phyloP scores from a whole-genome alignment of 1,140 invertebrate species.

The Dinothrombium tinctorium region DNA sequence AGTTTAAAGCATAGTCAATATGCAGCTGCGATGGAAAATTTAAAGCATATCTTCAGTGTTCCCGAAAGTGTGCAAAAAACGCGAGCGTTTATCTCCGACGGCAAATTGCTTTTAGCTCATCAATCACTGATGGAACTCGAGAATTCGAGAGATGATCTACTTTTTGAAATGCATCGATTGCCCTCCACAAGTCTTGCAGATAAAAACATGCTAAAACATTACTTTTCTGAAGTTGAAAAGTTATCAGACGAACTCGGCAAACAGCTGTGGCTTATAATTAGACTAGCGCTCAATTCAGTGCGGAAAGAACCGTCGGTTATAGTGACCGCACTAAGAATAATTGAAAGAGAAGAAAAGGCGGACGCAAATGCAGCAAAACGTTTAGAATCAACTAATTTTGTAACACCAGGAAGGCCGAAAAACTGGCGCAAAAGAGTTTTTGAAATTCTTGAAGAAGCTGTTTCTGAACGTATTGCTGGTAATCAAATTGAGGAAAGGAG shows the following conservation, averaged over 20 bases:
- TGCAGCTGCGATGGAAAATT: slow-evolving; percentile 86
- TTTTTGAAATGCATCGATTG: slow-evolving; percentile 81
- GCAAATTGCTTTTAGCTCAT: slow-evolving; percentile 80
- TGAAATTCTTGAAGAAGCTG: slow-evolving; percentile 55
- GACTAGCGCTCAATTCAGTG: slow-evolving; percentile 73
- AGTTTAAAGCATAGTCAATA: slow-evolving; percentile 73
- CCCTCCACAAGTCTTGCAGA: slow-evolving; percentile 72
- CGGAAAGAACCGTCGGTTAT: slow-evolving; percentile 72
- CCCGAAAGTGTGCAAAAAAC: slow-evolving; percentile 88
- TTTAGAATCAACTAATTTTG: slow-evolving; percentile 54
- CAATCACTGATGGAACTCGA: slow-evolving; percentile 75
- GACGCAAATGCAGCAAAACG: slow-evolving; percentile 52
- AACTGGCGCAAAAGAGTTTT: slow-evolving; percentile 63
- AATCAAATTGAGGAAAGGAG: slow-evolving; percentile 74
- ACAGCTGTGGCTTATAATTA: slow-evolving; percentile 65
- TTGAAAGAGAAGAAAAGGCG: slow-evolving; percentile 83
- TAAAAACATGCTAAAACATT: slow-evolving; percentile 55
- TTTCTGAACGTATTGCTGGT: slow-evolving; percentile 37
- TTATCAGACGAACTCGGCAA: slow-evolving; percentile 63
- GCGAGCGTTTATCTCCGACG: slow-evolving; percentile 75
- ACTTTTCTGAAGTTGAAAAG: slow-evolving; percentile 82
- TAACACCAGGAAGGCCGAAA: slow-evolving; percentile 78
- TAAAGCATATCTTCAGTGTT: slow-evolving; percentile 94
- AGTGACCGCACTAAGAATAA: slow-evolving; percentile 81
- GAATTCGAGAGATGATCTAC: slow-evolving; percentile 77